Evolutionary conservation across 2,888 invertebrate genomes (phyloP).

Genomic region (Celastrina argiolus): DNA sequence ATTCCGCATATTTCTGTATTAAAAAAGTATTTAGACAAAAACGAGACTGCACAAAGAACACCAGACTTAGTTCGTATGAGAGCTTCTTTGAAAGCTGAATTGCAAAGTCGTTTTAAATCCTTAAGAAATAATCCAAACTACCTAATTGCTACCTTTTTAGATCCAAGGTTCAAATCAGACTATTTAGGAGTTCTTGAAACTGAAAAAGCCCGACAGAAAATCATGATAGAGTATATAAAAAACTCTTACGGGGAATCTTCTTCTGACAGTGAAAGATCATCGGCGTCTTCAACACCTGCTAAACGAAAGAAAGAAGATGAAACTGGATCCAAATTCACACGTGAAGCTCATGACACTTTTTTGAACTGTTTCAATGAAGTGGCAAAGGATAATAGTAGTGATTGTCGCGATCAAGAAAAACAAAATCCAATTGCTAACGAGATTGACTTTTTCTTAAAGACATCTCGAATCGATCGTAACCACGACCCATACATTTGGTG

Average conservation of each 20-base stretch:
- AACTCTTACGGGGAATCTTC: conserved; percentile 28
- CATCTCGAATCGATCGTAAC: conserved; percentile 32
- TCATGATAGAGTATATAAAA: conserved; percentile 29
- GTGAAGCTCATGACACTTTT: conserved; percentile 33
- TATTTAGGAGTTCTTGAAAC: conserved; percentile 26
- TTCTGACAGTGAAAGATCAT: conserved; percentile 20
- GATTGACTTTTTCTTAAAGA: conserved; percentile 31
- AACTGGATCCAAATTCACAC: conserved; percentile 28
- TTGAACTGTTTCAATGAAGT: conserved; percentile 34
- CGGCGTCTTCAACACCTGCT: conserved; percentile 27
- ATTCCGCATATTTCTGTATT: conserved; percentile 32
- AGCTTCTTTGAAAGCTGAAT: conserved; percentile 22
- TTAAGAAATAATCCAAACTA: conserved; percentile 28
- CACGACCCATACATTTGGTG: conserved; percentile 31
- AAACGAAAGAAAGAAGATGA: conserved; percentile 29
- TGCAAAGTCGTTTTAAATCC: conserved; percentile 30
- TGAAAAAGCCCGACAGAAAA: conserved; percentile 28
- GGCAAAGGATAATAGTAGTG: conserved; percentile 32
- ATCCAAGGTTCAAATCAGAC: conserved; percentile 31
- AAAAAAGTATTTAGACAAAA: conserved; percentile 30
- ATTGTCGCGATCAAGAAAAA: conserved; percentile 25
- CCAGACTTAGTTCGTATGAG: conserved; percentile 28
- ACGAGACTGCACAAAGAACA: conserved; percentile 27
- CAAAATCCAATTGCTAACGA: conserved; percentile 27
- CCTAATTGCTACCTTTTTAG: conserved; percentile 31